phyloP scores from a whole-genome alignment of 2,113 vertebrate species.

The Sylvietta virens region DNA sequence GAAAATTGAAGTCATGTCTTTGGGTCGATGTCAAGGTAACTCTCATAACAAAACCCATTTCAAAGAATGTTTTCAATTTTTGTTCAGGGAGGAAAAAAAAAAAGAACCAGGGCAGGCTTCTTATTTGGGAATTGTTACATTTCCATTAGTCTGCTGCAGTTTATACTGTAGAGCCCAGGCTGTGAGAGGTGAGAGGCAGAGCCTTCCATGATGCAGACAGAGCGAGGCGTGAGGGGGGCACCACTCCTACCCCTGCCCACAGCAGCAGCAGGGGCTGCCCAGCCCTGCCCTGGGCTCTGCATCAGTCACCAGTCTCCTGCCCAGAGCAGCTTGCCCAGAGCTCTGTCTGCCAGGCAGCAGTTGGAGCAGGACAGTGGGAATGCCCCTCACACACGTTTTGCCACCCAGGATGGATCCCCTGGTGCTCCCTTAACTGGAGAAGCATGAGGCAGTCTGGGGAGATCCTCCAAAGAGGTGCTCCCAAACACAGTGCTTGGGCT shows the following conservation, averaged over 20 bases:
- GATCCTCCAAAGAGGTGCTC: neutral
- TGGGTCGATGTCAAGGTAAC: conserved; percentile 98
- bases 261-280: neutral
- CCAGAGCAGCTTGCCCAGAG: neutral
- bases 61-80: conserved; percentile 68
- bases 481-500: neutral
- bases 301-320: neutral
- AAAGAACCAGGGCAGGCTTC: neutral
- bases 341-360: neutral
- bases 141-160: conserved; percentile 31
- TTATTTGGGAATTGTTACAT: conserved; percentile 17
- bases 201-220: fast-evolving
- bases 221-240: fast-evolving
- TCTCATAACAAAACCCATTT: conserved; percentile 69
- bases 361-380: neutral
- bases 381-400: neutral
- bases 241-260: neutral
- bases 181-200: neutral
- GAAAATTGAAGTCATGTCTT: conserved; percentile 97
- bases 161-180: neutral
- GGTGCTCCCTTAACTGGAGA: neutral
- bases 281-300: neutral
- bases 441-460: neutral
- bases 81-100: neutral
- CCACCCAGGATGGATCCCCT: neutral